Conservation (phyloP, 1,140 invertebrate genomes). For the Subanguina moxae region DNA sequence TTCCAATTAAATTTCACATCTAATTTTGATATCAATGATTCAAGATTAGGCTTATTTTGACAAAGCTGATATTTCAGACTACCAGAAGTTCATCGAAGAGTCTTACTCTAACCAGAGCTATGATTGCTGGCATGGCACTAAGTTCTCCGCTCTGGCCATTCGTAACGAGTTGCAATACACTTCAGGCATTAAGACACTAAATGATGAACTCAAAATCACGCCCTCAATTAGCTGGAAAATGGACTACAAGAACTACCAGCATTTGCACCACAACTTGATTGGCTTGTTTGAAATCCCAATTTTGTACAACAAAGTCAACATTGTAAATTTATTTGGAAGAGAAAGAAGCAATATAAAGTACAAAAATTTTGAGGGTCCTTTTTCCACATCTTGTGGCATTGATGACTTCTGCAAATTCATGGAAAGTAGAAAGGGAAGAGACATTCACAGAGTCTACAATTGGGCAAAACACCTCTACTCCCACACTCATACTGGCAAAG, state of each 20-base stretch:
- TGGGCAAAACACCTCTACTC: background rate
- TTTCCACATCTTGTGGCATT: background rate
- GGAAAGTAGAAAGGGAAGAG: background rate
- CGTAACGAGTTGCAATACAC: background rate
- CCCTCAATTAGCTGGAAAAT: background rate
- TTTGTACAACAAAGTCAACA: background rate
- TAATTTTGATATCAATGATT: too few species aligned
- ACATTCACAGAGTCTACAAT: background rate
- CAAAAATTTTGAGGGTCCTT: background rate
- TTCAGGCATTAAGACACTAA: background rate
- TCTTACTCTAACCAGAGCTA: background rate
- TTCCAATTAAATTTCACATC: too few species aligned
- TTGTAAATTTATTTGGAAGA: background rate
- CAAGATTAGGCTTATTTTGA: too few species aligned
- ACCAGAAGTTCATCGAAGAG: background rate
- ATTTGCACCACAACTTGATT: background rate
- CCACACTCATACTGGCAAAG: background rate
- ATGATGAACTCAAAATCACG: background rate
- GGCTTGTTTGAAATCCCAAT: background rate
- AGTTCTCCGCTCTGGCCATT: background rate
- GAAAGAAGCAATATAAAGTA: too few species aligned
- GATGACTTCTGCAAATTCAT: background rate
- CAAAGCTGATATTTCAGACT: background rate
- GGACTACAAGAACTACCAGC: background rate
- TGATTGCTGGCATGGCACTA: background rate